These are phyloP conservation scores for Melanchra persicariae DNA, from an alignment of 2,888 invertebrate genomes.

Conservation along the genomic window DNA sequence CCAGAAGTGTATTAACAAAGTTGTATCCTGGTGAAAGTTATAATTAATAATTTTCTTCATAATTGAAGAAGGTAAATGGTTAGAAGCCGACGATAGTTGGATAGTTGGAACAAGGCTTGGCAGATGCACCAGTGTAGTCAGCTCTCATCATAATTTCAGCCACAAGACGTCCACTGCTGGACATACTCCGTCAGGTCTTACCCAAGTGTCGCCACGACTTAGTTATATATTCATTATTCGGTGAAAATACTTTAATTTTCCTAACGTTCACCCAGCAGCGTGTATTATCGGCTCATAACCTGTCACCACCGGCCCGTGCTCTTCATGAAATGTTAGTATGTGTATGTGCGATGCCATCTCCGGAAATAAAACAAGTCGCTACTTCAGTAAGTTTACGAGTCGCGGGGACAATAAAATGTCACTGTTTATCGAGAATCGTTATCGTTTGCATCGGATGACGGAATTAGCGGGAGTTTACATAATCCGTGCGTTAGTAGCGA, in stretches of 20 bases:
- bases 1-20: too few species aligned
- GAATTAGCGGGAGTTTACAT: constrained; percentile 32
- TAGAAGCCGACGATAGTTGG: too few species aligned
- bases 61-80: too few species aligned
- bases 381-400: constrained; percentile 50
- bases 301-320: not conserved
- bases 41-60: too few species aligned
- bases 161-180: too few species aligned
- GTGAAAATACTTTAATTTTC: not conserved
- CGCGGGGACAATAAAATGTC: constrained; percentile 30
- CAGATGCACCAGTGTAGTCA: too few species aligned
- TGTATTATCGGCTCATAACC: not conserved
- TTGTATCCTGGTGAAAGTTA: too few species aligned
- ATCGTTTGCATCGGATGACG: constrained; percentile 22
- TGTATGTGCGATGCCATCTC: constrained; percentile 16
- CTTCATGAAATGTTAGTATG: not conserved
- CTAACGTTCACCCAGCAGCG: not conserved
- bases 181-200: too few species aligned
- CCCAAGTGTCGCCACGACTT: not conserved
- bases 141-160: too few species aligned
- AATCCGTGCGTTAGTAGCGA: constrained; percentile 37
- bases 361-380: constrained; percentile 35
- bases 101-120: too few species aligned
- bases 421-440: constrained; percentile 49
- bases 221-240: not conserved